A percentile compares a stretch with the other conserved stretches of the same genome.
Evolutionary conservation across 2,888 invertebrate species (phyloP).

Genomic region (Clusia tigrina): DNA sequence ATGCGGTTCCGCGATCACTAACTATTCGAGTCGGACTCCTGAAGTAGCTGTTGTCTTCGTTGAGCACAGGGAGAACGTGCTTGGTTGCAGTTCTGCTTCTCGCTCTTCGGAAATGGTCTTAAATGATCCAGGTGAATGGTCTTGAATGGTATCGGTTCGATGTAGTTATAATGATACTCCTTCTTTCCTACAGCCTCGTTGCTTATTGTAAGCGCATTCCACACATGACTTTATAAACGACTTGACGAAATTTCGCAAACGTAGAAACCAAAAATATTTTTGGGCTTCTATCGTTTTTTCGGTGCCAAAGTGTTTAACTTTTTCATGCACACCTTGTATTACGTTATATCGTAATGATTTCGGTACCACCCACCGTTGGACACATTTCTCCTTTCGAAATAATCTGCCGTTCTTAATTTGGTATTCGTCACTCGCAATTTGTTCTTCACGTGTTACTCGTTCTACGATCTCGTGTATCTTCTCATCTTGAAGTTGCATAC

Average conservation of each 20-base stretch:
- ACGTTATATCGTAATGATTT: no score
- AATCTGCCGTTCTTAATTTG: no score
- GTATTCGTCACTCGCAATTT: no score
- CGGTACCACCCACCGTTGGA: no score
- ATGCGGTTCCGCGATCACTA: slow-evolving; percentile 42
- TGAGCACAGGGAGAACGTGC: slow-evolving; percentile 17
- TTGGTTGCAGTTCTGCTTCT: slow-evolving; percentile 20
- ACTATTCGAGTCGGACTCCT: slow-evolving; percentile 40
- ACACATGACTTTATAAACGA: neutral
- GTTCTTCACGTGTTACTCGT: no score
- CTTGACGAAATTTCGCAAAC: neutral
- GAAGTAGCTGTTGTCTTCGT: slow-evolving; percentile 30
- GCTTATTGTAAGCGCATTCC: slow-evolving; percentile 40
- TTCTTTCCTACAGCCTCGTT: slow-evolving; percentile 9
- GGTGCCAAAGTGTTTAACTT: no score
- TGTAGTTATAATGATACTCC: slow-evolving; percentile 19
- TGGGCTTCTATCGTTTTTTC: no score
- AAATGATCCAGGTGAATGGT: slow-evolving; percentile 25
- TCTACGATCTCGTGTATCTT: no score
- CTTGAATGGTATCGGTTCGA: slow-evolving; percentile 21
- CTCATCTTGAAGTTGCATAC: no score
- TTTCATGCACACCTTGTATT: no score
- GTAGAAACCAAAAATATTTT: neutral
- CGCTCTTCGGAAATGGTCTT: slow-evolving; percentile 24
- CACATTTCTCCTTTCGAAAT: no score